A percentile compares a stretch with the other conserved stretches of the same genome.
phyloP scores from a whole-genome alignment of 2,113 vertebrate species.

The Psephotus haematonotus region DNA sequence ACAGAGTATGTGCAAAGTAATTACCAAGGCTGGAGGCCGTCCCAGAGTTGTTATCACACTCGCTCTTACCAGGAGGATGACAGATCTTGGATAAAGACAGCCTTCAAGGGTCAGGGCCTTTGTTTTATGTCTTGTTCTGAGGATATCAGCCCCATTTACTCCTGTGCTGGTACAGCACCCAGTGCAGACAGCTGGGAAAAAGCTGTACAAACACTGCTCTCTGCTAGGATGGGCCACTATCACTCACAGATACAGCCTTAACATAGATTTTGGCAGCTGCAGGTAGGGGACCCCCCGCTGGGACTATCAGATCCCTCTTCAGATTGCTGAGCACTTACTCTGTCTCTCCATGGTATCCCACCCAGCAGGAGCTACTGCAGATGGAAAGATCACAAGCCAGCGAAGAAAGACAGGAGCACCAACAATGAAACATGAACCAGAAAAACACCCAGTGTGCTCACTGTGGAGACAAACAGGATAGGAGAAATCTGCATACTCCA shows the following conservation, averaged over 20 bases:
- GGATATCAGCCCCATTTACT: neutral
- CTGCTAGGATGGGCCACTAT: neutral
- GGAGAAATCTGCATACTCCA: neutral
- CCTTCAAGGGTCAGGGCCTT: neutral
- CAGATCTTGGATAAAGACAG: neutral
- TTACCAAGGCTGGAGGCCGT: neutral
- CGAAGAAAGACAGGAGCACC: neutral
- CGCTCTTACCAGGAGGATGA: neutral
- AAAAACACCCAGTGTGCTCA: neutral
- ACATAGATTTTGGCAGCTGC: neutral
- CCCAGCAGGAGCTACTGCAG: neutral
- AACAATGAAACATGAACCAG: neutral
- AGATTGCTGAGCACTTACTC: neutral
- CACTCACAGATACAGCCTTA: neutral
- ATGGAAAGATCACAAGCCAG: neutral
- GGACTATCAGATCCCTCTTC: neutral
- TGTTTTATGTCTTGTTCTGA: neutral
- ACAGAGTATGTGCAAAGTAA: neutral
- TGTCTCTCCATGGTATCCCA: neutral
- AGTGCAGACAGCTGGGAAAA: neutral
- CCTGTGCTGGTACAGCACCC: neutral
- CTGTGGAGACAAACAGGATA: neutral
- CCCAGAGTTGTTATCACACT: neutral
- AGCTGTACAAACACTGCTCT: fast-evolving
- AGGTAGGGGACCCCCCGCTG: neutral